Conservation (phyloP, 2,113 vertebrate genomes). For the Lasiurus cinereus region DNA sequence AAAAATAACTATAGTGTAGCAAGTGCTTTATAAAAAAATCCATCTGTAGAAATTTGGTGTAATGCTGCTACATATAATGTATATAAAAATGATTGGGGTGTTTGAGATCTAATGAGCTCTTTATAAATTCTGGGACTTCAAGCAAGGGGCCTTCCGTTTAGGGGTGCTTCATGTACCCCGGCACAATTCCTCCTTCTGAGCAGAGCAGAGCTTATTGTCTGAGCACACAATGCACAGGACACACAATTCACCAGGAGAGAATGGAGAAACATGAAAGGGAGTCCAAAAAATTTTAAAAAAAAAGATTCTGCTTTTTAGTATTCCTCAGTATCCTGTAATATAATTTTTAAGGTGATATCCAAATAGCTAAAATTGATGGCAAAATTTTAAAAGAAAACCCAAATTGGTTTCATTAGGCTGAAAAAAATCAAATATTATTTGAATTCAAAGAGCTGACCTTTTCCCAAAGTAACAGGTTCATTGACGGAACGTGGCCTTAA, state of each 20-base stretch:
- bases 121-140: neutral
- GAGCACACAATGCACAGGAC: neutral
- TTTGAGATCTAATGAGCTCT: neutral
- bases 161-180: neutral
- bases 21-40: neutral
- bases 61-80: neutral
- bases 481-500: neutral
- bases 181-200: neutral
- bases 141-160: neutral
- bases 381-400: conserved; percentile 20
- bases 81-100: neutral
- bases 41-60: neutral
- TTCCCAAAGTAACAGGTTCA: neutral
- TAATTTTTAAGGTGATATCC: neutral
- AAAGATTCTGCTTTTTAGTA: neutral
- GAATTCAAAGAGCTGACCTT: neutral
- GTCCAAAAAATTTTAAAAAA: neutral
- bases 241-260: neutral
- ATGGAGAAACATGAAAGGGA: neutral
- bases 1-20: neutral
- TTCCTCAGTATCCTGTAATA: neutral
- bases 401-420: neutral
- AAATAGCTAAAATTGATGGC: neutral
- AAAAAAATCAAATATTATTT: neutral
- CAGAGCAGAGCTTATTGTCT: neutral